Evolutionary conservation across 2,113 vertebrate species (phyloP), one percentile per base, ranked within the genome.

Genomic region (Pelecanus crispus): DNA sequence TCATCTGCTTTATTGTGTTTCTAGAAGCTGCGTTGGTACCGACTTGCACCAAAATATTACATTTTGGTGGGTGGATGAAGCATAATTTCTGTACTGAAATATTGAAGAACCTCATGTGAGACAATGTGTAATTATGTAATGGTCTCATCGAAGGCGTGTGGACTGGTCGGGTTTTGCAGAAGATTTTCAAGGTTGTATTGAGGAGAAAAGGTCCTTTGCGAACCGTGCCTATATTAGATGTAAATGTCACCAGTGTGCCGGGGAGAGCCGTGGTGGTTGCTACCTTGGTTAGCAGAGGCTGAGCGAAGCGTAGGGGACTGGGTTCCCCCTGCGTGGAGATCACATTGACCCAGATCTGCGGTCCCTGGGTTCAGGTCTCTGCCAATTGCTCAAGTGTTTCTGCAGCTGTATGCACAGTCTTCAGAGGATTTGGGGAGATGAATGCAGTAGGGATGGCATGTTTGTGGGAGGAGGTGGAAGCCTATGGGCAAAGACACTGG

Each of bases 271-370:
- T 73, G 77, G 16, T 45, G 55, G 16, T 18, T 25, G 19, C 17
- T 45, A 4, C 26, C 50, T 82, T 71, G 45, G 62, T 63, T 59
- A 67, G 42, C 50, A 52, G n/a, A 11, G 50, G 21, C 21, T 71
- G 62, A 75, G 44, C 0, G 0, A 61, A 47, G 58, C 10, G 1
- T 29, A 29, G 13, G 34, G 47, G 28, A 45, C 31, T 0, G 1
- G 49, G 22, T n/a, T 84, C 7, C 26, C 7, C 16, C 18, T 70
- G 40, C 13, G 8, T 3, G 22, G 81, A 68, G 19, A 31, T 52
- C 20, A 20, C 3, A 1, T 32, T 81, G 21, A 58, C 17, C 4
- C 31, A 53, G 36, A 28, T 11, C 0, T 1, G 18, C 3, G 0
- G 17, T 81, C 44, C 25, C 50, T 58, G 68, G 20, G 28, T 63